Base-by-base conservation (phyloP, 2,797 vertebrate species). In the Syngnathus acus region DNA sequence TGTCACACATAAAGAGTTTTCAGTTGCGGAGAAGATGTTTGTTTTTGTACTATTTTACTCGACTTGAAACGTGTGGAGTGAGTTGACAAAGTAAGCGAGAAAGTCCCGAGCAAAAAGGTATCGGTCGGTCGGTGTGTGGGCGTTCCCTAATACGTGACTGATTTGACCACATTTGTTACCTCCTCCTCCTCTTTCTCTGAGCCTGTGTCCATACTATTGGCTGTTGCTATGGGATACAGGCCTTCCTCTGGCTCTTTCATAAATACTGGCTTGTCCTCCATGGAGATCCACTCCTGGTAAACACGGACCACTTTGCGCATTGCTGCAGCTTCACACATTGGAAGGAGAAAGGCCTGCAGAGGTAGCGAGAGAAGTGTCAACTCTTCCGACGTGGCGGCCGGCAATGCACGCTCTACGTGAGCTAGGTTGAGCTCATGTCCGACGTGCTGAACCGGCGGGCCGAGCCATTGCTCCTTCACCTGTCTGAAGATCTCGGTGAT, bases 401-500 rank as follows among this genome's bases (percentile, higher is more conserved):
- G 26, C 26, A 3, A 32, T 0, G 26, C 26, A 32, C 26, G 26
- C 26, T 3, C 26, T 32, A 32, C 26, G 26, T 32, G 11, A 26
- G n/a, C n/a, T n/a, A n/a, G 53, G 5, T 11, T 53, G 3, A 54
- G 23, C 53, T 54, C 53, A 54, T 47, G 39, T 45, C 40, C 6
- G 16, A 45, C 40, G 45, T 62, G 8, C 39, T 62, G 6, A 45
- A 47, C 21, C 26, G 21, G 11, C 23, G 38, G 50, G 47, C 19
- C 3, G 19, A 32, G 32, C 32, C 32, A 10, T 5, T 64, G 32
- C 6, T 4, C 62, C 5, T 47, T 42, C 87, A 99, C 97, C 95
- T 99, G 97, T 78, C 95, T 93, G 84, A 99, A 99, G 87, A 99
- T 97, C 89, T 99, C 97, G 6, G 93, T 97, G 79, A 99, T 94